Evolutionary conservation across 1,140 invertebrate species (phyloP).

Genomic region (Brachionus koreanus): DNA sequence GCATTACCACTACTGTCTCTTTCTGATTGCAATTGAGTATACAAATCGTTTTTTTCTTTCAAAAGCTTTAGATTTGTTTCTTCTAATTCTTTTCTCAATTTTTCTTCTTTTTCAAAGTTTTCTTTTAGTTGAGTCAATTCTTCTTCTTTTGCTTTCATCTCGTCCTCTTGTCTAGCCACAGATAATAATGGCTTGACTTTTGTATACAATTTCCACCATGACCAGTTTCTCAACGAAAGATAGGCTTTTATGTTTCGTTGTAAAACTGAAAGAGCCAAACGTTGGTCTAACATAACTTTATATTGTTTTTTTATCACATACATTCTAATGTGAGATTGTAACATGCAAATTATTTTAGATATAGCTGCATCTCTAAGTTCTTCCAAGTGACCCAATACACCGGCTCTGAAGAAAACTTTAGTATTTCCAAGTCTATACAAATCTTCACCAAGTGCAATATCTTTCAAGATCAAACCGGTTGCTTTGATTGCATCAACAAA

Average conservation of each 20-base stretch:
- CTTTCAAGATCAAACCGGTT: conserved; percentile 72
- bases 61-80: conserved; percentile 74
- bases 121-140: conserved; percentile 89
- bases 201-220: conserved; percentile 99
- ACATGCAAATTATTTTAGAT: conserved; percentile 94
- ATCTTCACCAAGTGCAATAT: conserved; percentile 73
- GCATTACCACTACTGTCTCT: conserved; percentile 69
- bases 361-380: conserved; percentile 98
- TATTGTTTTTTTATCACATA: conserved; percentile 79
- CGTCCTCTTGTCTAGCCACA: conserved; percentile 94
- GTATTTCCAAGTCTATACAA: conserved; percentile 90
- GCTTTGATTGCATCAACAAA: conserved; percentile 74
- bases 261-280: conserved; percentile 90
- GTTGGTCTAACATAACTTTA: conserved; percentile 96
- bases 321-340: conserved; percentile 89
- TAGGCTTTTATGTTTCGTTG: conserved; percentile 98
- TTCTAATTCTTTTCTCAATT: conserved; percentile 92
- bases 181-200: conserved; percentile 96
- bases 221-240: conserved; percentile 94
- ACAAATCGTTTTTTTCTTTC: conserved; percentile 84
- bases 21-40: conserved; percentile 81
- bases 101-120: conserved; percentile 86
- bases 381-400: conserved; percentile 99
- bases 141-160: conserved; percentile 94
- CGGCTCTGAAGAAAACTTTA: conserved; percentile 99